Evolutionary conservation across 1,140 invertebrate species (phyloP).

Genomic region (Charaxes varanes): DNA sequence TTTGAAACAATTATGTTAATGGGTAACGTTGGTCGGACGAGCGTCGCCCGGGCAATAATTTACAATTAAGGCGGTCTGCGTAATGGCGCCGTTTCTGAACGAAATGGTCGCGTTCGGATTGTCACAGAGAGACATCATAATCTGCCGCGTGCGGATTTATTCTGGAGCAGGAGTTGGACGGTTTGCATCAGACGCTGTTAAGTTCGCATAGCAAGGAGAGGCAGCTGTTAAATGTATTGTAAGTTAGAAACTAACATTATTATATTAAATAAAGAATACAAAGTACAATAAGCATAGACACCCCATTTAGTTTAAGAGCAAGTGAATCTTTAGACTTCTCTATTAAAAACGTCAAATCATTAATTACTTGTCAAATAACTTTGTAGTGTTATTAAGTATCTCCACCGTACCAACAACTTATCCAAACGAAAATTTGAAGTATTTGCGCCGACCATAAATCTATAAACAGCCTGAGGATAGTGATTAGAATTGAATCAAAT

Average conservation of each 20-base stretch:
- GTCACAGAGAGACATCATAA: conserved; percentile 58
- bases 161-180: conserved; percentile 30
- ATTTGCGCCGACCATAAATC: no score
- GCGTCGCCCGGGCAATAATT: conserved; percentile 43
- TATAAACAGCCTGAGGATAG: no score
- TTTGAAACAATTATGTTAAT: conserved; percentile 70
- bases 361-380: no score
- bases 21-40: conserved; percentile 29
- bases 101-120: conserved; percentile 40
- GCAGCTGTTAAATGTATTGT: neutral
- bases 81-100: conserved; percentile 34
- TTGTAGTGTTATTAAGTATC: no score
- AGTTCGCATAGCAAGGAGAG: conserved; percentile 33
- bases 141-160: conserved; percentile 48
- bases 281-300: no score
- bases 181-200: conserved; percentile 32
- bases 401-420: no score
- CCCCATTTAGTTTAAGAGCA: no score
- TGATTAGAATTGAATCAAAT: no score
- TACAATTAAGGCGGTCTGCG: conserved; percentile 51
- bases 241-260: neutral
- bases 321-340: no score
- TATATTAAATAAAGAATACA: no score
- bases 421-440: no score
- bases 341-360: no score